Percentiles rank a stretch among this genome's conserved stretches.
Conservation (phyloP, 1,140 invertebrate genomes). For the Asobara japonica region DNA sequence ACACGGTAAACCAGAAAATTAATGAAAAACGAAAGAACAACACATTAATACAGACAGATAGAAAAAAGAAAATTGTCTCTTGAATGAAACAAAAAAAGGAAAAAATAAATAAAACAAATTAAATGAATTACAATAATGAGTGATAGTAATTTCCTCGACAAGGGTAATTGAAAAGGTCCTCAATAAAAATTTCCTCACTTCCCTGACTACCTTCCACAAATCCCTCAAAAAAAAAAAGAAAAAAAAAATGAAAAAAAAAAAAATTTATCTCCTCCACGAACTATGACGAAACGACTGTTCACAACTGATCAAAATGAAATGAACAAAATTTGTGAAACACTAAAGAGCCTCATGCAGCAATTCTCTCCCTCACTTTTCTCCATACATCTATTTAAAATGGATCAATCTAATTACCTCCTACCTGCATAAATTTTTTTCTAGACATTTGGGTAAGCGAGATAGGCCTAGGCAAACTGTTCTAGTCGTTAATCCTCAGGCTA, state of each 20-base stretch:
- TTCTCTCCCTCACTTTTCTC: background rate
- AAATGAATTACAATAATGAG: background rate
- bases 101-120: background rate
- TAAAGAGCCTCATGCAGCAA: background rate
- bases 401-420: conserved; percentile 3
- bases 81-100: background rate
- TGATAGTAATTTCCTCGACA: background rate
- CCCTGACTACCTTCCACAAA: background rate
- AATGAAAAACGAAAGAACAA: conserved; percentile 17
- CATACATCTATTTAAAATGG: conserved; percentile 5
- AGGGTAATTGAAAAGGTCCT: background rate
- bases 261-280: background rate
- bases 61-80: background rate
- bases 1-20: conserved; percentile 17
- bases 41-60: conserved; percentile 15
- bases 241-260: background rate
- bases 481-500: background rate
- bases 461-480: conserved; percentile 2
- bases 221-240: background rate
- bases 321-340: background rate
- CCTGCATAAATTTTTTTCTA: background rate
- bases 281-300: background rate
- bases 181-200: background rate
- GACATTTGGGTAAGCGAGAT: background rate
- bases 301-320: background rate